Evolutionary conservation across 1,140 invertebrate genomes (phyloP), one percentile per base, ranked within the genome.

Genomic region (Odontomachus brunneus): DNA sequence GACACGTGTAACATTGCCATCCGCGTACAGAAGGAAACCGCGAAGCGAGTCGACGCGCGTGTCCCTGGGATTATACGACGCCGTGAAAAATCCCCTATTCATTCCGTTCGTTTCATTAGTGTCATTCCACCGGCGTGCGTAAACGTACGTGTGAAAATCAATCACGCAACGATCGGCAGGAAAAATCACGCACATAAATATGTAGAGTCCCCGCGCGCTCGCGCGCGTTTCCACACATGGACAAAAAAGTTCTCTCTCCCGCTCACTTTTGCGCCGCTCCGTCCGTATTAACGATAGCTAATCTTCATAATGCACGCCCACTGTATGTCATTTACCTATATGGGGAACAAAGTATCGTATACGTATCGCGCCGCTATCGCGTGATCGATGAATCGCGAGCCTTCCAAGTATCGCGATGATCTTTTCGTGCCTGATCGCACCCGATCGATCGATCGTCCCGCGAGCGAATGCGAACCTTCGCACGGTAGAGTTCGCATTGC

Each of bases 21-120:
- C 65, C 22, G 44, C 33, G 24, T 69, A 57, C 62, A 66, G 38
- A 66, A 76, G 51, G 74, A 66, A 66, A 66, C 44, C 2, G 62
- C 29, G 19, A 71, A n/a, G 63, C 33, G 38, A 80, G 62, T 14
- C 15, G 19, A 53, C 5, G 5, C 15, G 15, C 22, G 44, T 75
- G 82, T 66, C 82, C 82, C 82, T 83, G 80, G 59, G 48, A 83
- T 83, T 83, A 78, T 78, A 78, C 73, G 66, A 78, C 82, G 15
- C 48, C 17, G 38, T 53, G 33, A 38, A 80, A 29, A 76, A 24
- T 76, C 53, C 66, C 17, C 49, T 62, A 71, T 67, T 75, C 60
- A 78, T 78, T 67, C 26, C 62, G 48, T 14, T 55, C 33, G 24
- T 78, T 78, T 78, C 38, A 24, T 66, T 49, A 24, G n/a, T 17